Evolutionary conservation across 2,888 invertebrate genomes (phyloP).

Genomic region (Leptopterna dolabrata): DNA sequence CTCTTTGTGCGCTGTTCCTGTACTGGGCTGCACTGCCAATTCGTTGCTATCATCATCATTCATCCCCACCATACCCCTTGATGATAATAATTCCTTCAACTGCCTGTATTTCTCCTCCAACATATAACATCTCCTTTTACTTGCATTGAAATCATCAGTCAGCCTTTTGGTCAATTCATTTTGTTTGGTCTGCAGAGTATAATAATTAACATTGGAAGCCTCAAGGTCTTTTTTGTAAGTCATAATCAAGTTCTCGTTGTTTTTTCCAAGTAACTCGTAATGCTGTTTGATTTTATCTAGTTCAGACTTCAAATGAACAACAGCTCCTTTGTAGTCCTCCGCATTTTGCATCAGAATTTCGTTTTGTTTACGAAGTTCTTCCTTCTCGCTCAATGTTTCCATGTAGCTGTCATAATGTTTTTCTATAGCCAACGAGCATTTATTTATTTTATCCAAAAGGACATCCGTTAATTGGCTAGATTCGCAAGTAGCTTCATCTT

Average conservation of each 20-base stretch:
- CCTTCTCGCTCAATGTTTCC: constrained; percentile 11
- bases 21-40: neutral
- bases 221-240: constrained; percentile 21
- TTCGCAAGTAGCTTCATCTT: neutral
- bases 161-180: neutral
- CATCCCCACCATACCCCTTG: neutral
- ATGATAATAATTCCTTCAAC: neutral
- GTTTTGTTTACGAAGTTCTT: constrained; percentile 3
- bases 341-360: neutral
- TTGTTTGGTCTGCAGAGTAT: neutral
- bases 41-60: neutral
- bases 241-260: constrained; percentile 15
- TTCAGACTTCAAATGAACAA: neutral
- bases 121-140: neutral
- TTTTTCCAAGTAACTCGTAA: neutral
- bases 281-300: constrained; percentile 12
- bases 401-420: neutral
- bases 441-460: constrained; percentile 11
- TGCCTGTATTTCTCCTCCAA: neutral
- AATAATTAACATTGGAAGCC: neutral
- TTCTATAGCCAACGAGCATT: constrained; percentile 12
- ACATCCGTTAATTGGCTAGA: neutral
- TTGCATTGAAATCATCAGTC: neutral
- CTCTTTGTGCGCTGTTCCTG: neutral
- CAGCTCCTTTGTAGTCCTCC: constrained; percentile 13